Percentiles rank a stretch among this genome's conserved stretches.
phyloP scores from a whole-genome alignment of 2,797 vertebrate species.

The Apogon talboti region DNA sequence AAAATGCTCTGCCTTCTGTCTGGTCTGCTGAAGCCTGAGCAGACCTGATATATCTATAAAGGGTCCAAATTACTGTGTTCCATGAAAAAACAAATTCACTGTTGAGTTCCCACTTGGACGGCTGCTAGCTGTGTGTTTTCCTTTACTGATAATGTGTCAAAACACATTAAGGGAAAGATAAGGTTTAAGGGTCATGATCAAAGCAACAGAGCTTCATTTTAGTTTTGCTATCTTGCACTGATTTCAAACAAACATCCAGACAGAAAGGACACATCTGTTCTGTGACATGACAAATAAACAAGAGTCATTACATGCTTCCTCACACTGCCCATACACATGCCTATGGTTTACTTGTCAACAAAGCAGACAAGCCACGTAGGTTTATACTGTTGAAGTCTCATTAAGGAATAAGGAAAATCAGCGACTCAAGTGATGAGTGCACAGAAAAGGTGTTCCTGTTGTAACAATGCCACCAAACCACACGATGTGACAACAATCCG shows the following conservation, averaged over 20 bases:
- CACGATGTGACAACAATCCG: conserved; percentile 1
- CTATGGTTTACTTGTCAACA: background rate
- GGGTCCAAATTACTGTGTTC: background rate
- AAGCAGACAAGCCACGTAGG: too few relatives aligned
- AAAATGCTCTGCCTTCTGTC: background rate
- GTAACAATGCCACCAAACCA: too few relatives aligned
- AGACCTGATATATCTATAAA: background rate
- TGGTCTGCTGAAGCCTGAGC: background rate
- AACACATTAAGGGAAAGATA: conserved; percentile 5
- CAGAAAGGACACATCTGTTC: background rate
- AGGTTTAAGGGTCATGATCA: conserved; percentile 1
- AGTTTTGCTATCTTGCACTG: background rate
- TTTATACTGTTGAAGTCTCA: too few relatives aligned
- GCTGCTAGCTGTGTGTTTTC: background rate
- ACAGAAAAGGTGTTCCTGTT: too few relatives aligned
- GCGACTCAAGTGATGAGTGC: too few relatives aligned
- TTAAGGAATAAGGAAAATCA: too few relatives aligned
- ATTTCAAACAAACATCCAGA: conserved; percentile 7
- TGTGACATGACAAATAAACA: background rate
- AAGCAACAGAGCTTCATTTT: background rate
- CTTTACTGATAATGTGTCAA: background rate
- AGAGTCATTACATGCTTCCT: background rate
- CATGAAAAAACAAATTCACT: background rate
- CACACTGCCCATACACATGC: background rate
- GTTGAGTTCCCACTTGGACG: background rate